Evolutionary conservation across 1,140 invertebrate genomes (phyloP), one percentile per base, ranked within the genome.

Genomic region (Rhysida immarginata): DNA sequence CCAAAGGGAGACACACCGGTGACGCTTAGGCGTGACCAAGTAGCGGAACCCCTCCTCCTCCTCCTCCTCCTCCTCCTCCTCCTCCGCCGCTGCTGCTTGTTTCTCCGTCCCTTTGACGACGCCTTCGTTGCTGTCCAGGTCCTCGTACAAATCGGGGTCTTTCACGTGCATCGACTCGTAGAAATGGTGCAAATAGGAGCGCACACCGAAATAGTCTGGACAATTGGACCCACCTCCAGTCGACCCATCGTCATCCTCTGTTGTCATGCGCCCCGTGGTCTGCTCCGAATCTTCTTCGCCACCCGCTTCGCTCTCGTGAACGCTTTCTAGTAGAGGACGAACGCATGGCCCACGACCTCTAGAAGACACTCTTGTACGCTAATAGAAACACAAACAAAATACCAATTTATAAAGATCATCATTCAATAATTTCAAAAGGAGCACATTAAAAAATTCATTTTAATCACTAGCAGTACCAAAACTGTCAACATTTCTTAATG

Each of bases 171-270:
- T 64, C n/a, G 61, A 60, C 50, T 74, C 71, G 60, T 75, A 75
- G 63, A 75, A 75, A 26, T 74, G 63, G 58, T 75, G 72, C 24
- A 75, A 60, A 58, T 75, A 74, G 26, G 72, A 74, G 60, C 68
- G 71, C 26, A 75, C 70, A 18, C 74, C 74, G 55, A 73, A 73
- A 52, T 71, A 71, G 51, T 67, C 66, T 1, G 66, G 67, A 55
- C 67, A 68, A 24, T 59, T 58, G 8, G 59, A 35, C 29, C 29
- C 5, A 35, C 16, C 29, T 5, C 16, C 29, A 35, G 5, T 16
- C 5, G 16, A 5, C 5, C 29, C 16, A 35, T 35, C 29, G 16
- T 35, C 29, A 16, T 8, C 5, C 5, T 16, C 16, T 35, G 5
- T 35, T 35, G 5, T 16, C 16, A 8, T 35, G 5, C 16, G 5